These are phyloP conservation scores for Chaenodraco wilsoni DNA, from an alignment of 2,797 vertebrate genomes.

Conservation along the genomic window DNA sequence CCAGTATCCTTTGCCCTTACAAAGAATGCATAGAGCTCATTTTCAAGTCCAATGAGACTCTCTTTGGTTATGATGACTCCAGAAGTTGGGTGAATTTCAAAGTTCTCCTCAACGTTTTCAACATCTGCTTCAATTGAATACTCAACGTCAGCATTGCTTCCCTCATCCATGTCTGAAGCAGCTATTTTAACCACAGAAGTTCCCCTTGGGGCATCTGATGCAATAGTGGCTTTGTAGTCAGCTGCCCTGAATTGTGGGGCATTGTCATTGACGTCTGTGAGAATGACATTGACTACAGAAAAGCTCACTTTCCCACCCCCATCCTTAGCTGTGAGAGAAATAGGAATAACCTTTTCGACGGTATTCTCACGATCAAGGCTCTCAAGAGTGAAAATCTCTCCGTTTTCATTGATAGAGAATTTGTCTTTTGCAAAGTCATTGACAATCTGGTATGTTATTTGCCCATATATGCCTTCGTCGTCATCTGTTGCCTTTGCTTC, in stretches of 20 bases:
- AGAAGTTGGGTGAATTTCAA: conserved; percentile 91
- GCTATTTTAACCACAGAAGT: conserved; percentile 90
- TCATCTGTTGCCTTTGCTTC: conserved; percentile 91
- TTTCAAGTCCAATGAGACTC: conserved; percentile 96
- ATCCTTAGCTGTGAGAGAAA: conserved; percentile 94
- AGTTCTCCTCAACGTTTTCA: conserved; percentile 93
- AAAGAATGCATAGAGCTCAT: conserved; percentile 91
- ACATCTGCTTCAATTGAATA: conserved; percentile 92
- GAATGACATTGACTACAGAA: conserved; percentile 93
- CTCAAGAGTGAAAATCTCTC: conserved; percentile 91
- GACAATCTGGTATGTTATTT: conserved; percentile 90
- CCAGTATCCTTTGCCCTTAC: conserved; percentile 93
- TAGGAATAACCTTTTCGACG: conserved; percentile 91
- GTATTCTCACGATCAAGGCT: conserved; percentile 93
- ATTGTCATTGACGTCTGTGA: conserved; percentile 97
- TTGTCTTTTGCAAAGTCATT: conserved; percentile 96
- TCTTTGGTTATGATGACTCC: conserved; percentile 95
- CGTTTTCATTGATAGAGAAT: conserved; percentile 90
- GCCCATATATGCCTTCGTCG: conserved; percentile 89
- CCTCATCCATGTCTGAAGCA: conserved; percentile 95
- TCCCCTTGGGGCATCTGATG: conserved; percentile 89
- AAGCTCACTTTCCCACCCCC: conserved; percentile 95
- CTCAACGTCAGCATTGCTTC: conserved; percentile 94
- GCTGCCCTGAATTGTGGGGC: conserved; percentile 94
- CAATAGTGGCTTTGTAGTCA: conserved; percentile 91